Conservation (phyloP, 2,797 vertebrate genomes). For the Periparus ater region DNA sequence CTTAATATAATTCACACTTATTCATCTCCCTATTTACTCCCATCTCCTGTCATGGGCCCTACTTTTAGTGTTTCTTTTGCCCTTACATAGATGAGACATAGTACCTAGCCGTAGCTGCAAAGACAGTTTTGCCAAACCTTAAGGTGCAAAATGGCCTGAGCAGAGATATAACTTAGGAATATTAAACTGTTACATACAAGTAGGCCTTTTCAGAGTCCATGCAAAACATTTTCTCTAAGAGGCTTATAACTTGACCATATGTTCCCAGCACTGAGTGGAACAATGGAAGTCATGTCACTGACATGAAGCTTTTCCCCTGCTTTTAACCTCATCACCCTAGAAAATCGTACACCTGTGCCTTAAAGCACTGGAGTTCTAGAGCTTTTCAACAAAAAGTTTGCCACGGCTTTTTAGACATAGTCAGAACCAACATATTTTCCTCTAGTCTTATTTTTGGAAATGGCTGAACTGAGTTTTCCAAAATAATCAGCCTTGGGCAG, state of each 20-base stretch:
- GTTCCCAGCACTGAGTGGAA: not conserved
- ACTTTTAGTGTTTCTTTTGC: not conserved
- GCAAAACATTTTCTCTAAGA: not conserved
- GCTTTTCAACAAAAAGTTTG: constrained; percentile 22
- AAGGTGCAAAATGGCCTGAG: not conserved
- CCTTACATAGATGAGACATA: not conserved
- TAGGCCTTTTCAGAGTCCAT: not conserved
- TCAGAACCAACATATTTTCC: constrained; percentile 44
- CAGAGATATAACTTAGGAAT: not conserved
- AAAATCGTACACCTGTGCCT: not conserved
- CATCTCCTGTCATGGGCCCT: not conserved
- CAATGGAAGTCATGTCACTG: not conserved
- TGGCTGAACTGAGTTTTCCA: constrained; percentile 44
- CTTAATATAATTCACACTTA: not conserved
- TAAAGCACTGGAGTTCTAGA: not conserved
- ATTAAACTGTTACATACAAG: not conserved
- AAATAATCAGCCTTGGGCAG: constrained; percentile 54
- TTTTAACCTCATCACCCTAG: not conserved
- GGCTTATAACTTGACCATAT: not conserved
- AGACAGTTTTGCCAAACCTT: not conserved
- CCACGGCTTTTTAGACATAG: constrained; percentile 31
- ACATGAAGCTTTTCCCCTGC: not conserved
- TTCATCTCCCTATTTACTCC: not conserved
- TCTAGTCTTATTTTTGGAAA: constrained; percentile 62
- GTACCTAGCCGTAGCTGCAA: not conserved